A percentile compares a stretch with the other conserved stretches of the same genome.
Conservation (phyloP, 2,888 invertebrate genomes). For the Ellobium chinense region DNA sequence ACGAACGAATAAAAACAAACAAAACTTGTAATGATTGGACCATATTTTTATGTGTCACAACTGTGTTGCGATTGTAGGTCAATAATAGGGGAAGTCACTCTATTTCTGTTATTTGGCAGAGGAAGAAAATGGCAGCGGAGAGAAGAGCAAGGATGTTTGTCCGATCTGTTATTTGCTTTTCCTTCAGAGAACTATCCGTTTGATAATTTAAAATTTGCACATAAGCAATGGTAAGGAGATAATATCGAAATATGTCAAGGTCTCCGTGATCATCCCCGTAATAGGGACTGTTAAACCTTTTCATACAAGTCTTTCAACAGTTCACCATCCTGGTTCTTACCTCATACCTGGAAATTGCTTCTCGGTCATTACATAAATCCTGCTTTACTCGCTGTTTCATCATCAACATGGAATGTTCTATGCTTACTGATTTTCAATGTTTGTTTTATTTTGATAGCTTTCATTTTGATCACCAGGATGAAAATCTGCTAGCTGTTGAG, state of each 20-base stretch:
- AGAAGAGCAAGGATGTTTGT: constrained; percentile 61
- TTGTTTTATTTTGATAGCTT: too few species aligned
- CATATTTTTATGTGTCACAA: not conserved
- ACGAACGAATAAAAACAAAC: not conserved
- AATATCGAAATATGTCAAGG: too few species aligned
- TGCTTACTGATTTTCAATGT: not conserved
- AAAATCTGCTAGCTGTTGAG: too few species aligned
- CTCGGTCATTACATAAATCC: not conserved
- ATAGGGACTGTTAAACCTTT: too few species aligned
- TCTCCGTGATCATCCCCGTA: too few species aligned
- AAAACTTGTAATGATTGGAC: not conserved
- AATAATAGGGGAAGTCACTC: constrained; percentile 15
- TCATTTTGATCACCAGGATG: too few species aligned
- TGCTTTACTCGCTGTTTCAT: not conserved
- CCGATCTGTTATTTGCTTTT: constrained; percentile 66
- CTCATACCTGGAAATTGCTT: too few species aligned
- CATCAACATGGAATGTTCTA: not conserved
- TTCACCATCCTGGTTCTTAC: too few species aligned
- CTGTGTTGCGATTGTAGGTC: too few species aligned
- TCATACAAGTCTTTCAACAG: too few species aligned
- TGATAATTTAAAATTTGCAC: constrained; percentile 39
- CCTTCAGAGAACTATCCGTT: constrained; percentile 69
- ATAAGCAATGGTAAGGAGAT: too few species aligned
- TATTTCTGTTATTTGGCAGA: not conserved
- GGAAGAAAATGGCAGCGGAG: constrained; percentile 68